Evolutionary conservation across 2,113 vertebrate species (phyloP), one percentile per base, ranked within the genome.

Genomic region (Pelecanoides urinatrix): DNA sequence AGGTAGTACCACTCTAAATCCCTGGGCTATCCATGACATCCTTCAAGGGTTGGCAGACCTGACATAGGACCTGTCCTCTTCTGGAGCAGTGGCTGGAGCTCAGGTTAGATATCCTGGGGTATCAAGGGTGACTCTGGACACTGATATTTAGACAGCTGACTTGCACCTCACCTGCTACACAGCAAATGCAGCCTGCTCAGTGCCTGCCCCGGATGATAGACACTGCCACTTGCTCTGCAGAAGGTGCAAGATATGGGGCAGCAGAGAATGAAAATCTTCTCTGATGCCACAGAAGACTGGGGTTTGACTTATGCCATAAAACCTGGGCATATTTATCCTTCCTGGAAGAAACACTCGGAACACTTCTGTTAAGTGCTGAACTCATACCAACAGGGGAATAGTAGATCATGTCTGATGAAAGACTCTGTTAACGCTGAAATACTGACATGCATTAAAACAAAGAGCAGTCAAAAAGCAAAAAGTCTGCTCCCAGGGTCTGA

Each of bases 311-410:
- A 65, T 2, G 20, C 62, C 81, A 92, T 92, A 88, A 96, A 94
- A 94, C 52, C 74, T 52, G 58, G 53, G 70, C 62, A 36, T 92
- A 92, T 94, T 94, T 96, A 92, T 94, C 50, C 84, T 95, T 95
- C 90, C 90, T 94, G 92, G 88, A 96, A 96, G 79, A 88, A 93
- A 77, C 30, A 47, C 86, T 94, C 1, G 0, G 88, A 94, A 79
- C 75, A 45, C 40, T 94, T 95, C 71, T 77, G 90, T 82, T 94
- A 96, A 95, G 81, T 74, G 81, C 77, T 82, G 95, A 91, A 78
- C 82, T 94, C 55, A 47, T 77, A 63, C 89, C 94, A 91, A 29
- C 71, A 66, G 75, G 71, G 77, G 62, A 93, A 65, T 2, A 68
- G 61, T 56, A 71, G 79, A 94, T 85, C 89, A 84, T 50, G 58